Conservation (phyloP, 2,888 invertebrate species). For the Amiota minor region DNA sequence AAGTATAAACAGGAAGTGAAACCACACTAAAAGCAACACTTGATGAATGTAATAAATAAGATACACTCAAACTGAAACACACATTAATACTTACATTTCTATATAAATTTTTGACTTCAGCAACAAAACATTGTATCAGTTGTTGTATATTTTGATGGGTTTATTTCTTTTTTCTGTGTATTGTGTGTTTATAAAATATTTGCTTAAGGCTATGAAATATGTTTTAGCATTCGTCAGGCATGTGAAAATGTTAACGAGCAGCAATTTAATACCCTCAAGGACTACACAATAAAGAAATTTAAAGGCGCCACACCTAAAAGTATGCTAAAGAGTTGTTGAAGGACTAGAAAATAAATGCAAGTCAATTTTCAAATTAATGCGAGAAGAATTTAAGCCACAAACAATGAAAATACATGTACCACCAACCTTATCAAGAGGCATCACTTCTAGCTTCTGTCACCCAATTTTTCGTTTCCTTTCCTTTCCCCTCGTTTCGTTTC, state of each 20-base stretch:
- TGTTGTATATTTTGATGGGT: neutral
- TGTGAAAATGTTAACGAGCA: too few relatives aligned
- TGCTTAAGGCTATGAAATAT: neutral
- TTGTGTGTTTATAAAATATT: neutral
- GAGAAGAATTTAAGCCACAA: too few relatives aligned
- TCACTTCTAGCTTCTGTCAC: too few relatives aligned
- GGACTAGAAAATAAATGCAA: too few relatives aligned
- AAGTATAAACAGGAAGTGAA: slow-evolving; percentile 49
- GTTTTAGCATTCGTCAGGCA: neutral
- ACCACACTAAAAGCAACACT: slow-evolving; percentile 40
- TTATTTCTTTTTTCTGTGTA: neutral
- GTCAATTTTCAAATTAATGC: too few relatives aligned
- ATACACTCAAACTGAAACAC: neutral
- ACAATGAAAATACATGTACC: too few relatives aligned
- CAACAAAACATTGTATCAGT: neutral
- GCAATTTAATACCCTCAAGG: too few relatives aligned
- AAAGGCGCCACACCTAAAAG: neutral
- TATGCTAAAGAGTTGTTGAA: neutral
- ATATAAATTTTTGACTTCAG: neutral
- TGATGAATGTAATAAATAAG: slow-evolving; percentile 41
- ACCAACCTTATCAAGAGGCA: too few relatives aligned
- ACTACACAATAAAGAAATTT: too few relatives aligned
- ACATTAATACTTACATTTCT: neutral
- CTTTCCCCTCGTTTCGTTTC: too few relatives aligned
- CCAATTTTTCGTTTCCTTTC: too few relatives aligned